Evolutionary conservation across 1,140 invertebrate species (phyloP).

Genomic region (Campoletis sonorensis): DNA sequence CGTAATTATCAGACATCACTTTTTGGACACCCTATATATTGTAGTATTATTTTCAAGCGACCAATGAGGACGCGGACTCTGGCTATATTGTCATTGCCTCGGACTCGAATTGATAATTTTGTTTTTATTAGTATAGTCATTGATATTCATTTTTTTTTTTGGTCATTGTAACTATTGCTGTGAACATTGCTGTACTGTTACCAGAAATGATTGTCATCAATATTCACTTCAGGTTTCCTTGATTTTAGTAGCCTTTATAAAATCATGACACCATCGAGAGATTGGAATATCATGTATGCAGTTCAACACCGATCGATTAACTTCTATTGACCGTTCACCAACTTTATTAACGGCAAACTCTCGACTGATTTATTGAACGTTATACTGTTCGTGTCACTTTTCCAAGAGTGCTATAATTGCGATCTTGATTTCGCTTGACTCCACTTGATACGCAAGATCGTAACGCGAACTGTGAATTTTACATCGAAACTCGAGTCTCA

Average conservation of each 20-base stretch:
- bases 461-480: background rate
- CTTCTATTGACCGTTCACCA: constrained; percentile 4
- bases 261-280: constrained; percentile 7
- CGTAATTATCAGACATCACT: too few relatives aligned
- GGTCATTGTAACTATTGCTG: too few relatives aligned
- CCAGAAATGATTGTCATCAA: background rate
- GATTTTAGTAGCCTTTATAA: background rate
- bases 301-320: constrained; percentile 15
- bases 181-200: too few relatives aligned
- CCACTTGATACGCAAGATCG: constrained; percentile 5
- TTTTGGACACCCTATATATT: too few relatives aligned
- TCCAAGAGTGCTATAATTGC: background rate
- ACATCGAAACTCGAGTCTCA: too few relatives aligned
- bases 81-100: too few relatives aligned
- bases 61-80: too few relatives aligned
- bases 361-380: background rate
- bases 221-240: background rate
- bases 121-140: too few relatives aligned
- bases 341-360: constrained; percentile 16
- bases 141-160: too few relatives aligned
- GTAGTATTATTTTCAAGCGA: too few relatives aligned
- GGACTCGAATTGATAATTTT: too few relatives aligned
- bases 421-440: constrained; percentile 24
- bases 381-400: constrained; percentile 12
- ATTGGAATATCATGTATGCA: constrained; percentile 3